Percentiles rank a stretch among this genome's conserved stretches.
phyloP scores from a whole-genome alignment of 1,140 invertebrate species.

The Zophobas atratus region DNA sequence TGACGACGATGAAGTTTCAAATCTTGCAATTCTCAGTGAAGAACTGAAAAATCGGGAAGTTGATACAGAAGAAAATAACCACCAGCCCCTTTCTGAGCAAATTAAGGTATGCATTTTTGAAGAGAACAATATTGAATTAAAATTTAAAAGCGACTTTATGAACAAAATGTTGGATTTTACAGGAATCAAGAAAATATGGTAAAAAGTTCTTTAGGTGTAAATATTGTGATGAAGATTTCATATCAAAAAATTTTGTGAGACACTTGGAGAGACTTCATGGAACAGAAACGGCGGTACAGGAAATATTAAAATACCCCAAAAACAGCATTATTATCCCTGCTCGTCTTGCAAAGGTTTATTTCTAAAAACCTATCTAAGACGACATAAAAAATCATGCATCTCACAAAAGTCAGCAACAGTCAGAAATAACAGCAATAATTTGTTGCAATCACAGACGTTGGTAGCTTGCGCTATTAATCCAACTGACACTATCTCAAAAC shows the following conservation, averaged over 20 bases:
- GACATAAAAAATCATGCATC: conserved; percentile 42
- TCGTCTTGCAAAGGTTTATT: conserved; percentile 49
- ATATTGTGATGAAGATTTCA: neutral
- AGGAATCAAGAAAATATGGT: no score
- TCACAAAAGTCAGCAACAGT: neutral
- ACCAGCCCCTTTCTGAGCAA: no score
- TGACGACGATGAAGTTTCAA: no score
- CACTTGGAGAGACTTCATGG: conserved; percentile 38
- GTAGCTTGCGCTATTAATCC: conserved; percentile 29
- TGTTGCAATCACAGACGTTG: conserved; percentile 28
- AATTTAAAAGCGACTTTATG: no score
- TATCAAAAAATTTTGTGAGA: conserved; percentile 48
- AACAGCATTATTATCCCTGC: conserved; percentile 52
- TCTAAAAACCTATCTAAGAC: conserved; percentile 40
- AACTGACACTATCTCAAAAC: conserved; percentile 40
- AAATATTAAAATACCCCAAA: conserved; percentile 11
- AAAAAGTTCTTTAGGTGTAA: conserved; percentile 1
- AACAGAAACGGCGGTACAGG: conserved; percentile 34
- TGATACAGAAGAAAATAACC: no score
- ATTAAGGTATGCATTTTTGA: no score
- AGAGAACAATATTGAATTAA: no score
- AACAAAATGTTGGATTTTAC: no score
- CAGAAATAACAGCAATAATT: conserved; percentile 7
- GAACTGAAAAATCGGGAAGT: no score
- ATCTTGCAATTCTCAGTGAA: no score